A percentile compares a stretch with the other conserved stretches of the same genome.
Conservation (phyloP, 2,113 vertebrate species). For the Anas platyrhynchos region DNA sequence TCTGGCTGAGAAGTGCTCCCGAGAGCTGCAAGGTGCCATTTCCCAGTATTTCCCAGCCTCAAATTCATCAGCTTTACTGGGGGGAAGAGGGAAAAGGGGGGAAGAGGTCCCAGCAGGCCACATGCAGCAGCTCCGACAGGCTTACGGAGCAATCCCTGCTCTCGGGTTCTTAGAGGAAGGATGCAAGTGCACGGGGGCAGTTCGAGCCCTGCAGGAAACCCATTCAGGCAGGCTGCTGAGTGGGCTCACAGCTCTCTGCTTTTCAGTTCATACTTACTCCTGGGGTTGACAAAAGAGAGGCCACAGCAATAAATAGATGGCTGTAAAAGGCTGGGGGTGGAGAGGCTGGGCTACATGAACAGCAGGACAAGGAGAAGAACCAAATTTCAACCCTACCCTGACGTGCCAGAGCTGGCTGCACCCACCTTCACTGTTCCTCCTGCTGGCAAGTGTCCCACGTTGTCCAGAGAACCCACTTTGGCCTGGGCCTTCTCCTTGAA, state of each 20-base stretch:
- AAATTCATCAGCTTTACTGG: neutral
- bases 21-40: neutral
- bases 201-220: neutral
- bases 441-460: constrained; percentile 82
- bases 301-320: neutral
- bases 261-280: neutral
- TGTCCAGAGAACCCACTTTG: constrained; percentile 90
- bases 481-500: constrained; percentile 91
- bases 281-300: neutral
- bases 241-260: neutral
- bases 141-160: fast-evolving
- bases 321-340: neutral
- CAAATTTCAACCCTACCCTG: neutral
- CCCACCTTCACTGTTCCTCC: constrained; percentile 85
- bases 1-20: fast-evolving
- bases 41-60: neutral
- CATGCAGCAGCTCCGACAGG: neutral
- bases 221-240: fast-evolving
- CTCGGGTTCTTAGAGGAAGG: fast-evolving
- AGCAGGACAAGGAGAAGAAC: neutral
- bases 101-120: neutral
- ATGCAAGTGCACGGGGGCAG: neutral
- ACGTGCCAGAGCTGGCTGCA: neutral
- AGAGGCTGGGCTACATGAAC: neutral
- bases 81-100: too few relatives aligned